Base-by-base conservation (phyloP, 1,140 invertebrate species). In the Drosophila repletoides region DNA sequence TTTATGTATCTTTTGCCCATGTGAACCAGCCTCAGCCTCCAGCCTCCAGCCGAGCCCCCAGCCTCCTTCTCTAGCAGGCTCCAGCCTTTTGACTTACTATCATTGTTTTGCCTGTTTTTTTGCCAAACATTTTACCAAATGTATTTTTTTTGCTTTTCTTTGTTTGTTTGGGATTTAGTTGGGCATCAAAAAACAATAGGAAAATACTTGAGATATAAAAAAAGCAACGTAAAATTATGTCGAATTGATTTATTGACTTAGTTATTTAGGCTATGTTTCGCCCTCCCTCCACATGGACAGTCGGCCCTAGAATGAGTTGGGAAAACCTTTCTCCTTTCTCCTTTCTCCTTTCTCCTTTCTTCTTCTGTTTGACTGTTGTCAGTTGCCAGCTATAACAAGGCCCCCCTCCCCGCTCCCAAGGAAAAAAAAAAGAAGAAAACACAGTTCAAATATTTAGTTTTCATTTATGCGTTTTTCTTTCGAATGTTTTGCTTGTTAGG, bases 241-340 rank as follows among this genome's bases (percentile, higher is more conserved):
- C 79, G 68, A 86, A 87, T 86, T 86, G 80, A 86, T 86, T 86
- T 86, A 86, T 86, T 86, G 80, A 86, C 81, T 86, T 86, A 80
- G 72, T 86, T 87, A 81, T 87, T 86, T 80, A 80, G 80, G 74
- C 75, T 55, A 51, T 51, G 74, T 64, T 76, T 55, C 58, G 38
- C 64, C 59, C 75, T 75, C n/a, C n/a, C n/a, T n/a, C n/a, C n/a
- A n/a, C 80, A 74, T 84, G 86, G 79, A 74, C 83, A 84, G 76
- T 15, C 36, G 36, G 29, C 22, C 49, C 26, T 40, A 40, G 28
- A 48, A 53, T 38, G 38, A 41, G 29, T 43, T 28, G 24, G 10
- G 43, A 2, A 71, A 53, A 72, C 72, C 66, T 72, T 75, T 83
- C 86, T 63, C 51, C 56, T 53, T 15, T 22, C 14, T 29, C n/a